Percentiles rank a stretch among this genome's conserved stretches.
Conservation (phyloP, 2,113 vertebrate species). For the Ptychochromis oligacanthus region DNA sequence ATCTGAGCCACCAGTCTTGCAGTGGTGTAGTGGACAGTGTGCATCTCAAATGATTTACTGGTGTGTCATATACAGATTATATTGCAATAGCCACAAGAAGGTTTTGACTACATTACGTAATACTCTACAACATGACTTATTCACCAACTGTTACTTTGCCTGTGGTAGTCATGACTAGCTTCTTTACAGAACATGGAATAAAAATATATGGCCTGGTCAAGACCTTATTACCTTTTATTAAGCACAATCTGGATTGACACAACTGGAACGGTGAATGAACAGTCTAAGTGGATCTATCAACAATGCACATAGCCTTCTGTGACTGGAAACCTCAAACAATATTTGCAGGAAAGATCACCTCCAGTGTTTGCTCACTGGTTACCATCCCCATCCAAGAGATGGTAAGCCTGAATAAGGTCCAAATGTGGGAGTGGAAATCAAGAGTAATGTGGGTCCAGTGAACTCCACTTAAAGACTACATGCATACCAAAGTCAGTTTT, state of each 20-base stretch:
- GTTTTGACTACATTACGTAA: not conserved
- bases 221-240: not conserved
- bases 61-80: not conserved
- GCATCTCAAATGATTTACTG: constrained; percentile 38
- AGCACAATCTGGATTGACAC: constrained; percentile 1
- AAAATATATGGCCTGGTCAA: not conserved
- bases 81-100: not conserved
- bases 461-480: constrained; percentile 71
- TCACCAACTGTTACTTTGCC: not conserved
- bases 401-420: constrained; percentile 39
- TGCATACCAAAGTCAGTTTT: constrained; percentile 69
- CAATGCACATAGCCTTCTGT: not conserved
- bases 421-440: not conserved
- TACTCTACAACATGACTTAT: not conserved
- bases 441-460: constrained; percentile 54
- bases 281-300: not conserved
- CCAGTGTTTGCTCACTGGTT: not conserved
- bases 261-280: not conserved
- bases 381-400: constrained; percentile 1
- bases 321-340: not conserved
- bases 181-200: constrained; percentile 27
- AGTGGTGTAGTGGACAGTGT: constrained; percentile 67
- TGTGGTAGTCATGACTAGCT: not conserved
- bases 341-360: not conserved
- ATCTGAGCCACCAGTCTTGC: constrained; percentile 61